Evolutionary conservation across 2,888 invertebrate species (phyloP).

Genomic region (Eumerus sabulonum): DNA sequence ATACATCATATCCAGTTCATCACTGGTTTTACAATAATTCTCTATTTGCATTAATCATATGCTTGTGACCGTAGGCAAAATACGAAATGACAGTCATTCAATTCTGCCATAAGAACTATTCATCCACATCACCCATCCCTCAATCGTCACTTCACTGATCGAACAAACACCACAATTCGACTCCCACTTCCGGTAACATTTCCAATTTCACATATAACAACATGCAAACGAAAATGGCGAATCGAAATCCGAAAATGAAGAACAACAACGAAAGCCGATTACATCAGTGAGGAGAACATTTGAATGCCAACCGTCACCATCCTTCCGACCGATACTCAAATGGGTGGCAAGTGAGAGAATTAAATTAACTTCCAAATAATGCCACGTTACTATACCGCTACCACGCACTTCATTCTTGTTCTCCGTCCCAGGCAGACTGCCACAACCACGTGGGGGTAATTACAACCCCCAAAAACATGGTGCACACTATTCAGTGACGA

Average conservation of each 20-base stretch:
- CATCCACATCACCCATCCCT: no score
- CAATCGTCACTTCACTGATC: neutral
- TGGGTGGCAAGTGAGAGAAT: conserved; percentile 23
- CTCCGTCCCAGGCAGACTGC: no score
- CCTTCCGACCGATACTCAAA: neutral
- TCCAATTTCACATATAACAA: conserved; percentile 57
- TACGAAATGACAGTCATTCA: conserved; percentile 24
- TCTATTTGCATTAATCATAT: no score
- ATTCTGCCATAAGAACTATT: conserved; percentile 22
- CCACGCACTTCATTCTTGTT: neutral
- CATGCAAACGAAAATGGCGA: conserved; percentile 20
- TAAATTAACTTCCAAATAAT: conserved; percentile 64
- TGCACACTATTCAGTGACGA: conserved; percentile 21
- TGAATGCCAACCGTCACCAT: conserved; percentile 28
- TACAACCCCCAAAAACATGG: neutral
- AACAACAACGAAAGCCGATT: conserved; percentile 38
- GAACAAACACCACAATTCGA: neutral
- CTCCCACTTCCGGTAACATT: conserved; percentile 18
- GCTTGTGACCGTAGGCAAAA: neutral
- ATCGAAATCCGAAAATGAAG: no score
- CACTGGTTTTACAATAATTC: no score
- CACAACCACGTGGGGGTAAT: neutral
- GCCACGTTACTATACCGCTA: conserved; percentile 15
- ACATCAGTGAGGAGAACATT: conserved; percentile 53
- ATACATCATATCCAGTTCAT: no score